Evolutionary conservation across 2,113 vertebrate species (phyloP).

Genomic region (Erythrocebus patas): DNA sequence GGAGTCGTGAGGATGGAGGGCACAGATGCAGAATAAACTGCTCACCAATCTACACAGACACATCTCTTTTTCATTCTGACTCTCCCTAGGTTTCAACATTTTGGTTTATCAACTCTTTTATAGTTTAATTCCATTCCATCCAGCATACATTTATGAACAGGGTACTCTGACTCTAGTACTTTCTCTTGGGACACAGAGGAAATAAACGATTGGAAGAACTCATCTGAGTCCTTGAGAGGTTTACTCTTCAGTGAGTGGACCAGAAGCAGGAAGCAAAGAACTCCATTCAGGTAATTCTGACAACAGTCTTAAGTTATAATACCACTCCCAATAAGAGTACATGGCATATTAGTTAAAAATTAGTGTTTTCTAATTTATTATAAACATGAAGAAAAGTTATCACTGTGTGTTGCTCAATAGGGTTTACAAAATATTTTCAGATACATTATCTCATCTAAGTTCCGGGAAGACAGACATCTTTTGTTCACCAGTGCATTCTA

Average conservation of each 20-base stretch:
- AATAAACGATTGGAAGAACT: not conserved
- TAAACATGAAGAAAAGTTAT: not conserved
- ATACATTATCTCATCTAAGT: not conserved
- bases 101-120: not conserved
- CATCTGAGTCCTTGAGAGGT: not conserved
- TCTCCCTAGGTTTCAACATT: not conserved
- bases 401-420: not conserved
- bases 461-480: not conserved
- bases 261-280: not conserved
- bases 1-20: not conserved
- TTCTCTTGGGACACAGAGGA: not conserved
- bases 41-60: not conserved
- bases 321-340: fast-evolving
- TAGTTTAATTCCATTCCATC: not conserved
- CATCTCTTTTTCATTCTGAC: not conserved
- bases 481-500: not conserved
- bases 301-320: not conserved
- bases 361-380: not conserved
- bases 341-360: not conserved
- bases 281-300: not conserved
- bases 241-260: not conserved
- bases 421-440: not conserved
- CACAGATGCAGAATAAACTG: not conserved
- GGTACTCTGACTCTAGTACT: not conserved
- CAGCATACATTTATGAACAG: not conserved